phyloP scores from a whole-genome alignment of 2,113 vertebrate species.

The Dolichotis patagonum region DNA sequence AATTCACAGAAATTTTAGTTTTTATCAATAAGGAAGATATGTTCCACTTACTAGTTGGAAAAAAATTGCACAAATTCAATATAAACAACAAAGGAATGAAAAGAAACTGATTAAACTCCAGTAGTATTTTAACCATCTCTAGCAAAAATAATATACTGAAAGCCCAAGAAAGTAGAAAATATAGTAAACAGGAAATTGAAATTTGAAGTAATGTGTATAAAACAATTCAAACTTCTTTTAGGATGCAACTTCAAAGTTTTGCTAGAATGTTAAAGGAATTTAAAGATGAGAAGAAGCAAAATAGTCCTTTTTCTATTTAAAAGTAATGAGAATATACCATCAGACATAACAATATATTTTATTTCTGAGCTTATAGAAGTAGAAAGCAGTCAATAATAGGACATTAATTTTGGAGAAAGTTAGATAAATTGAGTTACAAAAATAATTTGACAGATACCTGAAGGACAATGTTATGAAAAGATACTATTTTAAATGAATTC shows the following conservation, averaged over 20 bases:
- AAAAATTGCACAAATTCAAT: not conserved
- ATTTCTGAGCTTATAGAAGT: slow-evolving; percentile 24
- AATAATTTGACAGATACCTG: not conserved
- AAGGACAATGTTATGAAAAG: not conserved
- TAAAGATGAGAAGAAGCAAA: not conserved
- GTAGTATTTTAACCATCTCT: not conserved
- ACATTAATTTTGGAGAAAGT: slow-evolving; percentile 20
- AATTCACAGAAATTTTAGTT: not conserved
- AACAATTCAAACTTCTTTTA: not conserved
- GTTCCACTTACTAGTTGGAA: not conserved
- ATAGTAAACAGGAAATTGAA: not conserved
- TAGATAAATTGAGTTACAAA: not conserved
- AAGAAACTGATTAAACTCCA: not conserved
- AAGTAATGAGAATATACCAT: not conserved
- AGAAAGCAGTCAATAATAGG: not conserved
- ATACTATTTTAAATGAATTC: slow-evolving; percentile 32
- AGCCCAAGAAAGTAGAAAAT: not conserved
- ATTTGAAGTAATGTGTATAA: not conserved
- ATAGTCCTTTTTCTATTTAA: not conserved
- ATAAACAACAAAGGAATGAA: not conserved
- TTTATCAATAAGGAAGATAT: not conserved
- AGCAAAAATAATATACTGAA: not conserved
- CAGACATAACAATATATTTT: slow-evolving; percentile 21
- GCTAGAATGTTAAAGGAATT: not conserved
- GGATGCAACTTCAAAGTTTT: not conserved